Conservation (phyloP, 2,888 invertebrate species). For the Chydorus sphaericus region DNA sequence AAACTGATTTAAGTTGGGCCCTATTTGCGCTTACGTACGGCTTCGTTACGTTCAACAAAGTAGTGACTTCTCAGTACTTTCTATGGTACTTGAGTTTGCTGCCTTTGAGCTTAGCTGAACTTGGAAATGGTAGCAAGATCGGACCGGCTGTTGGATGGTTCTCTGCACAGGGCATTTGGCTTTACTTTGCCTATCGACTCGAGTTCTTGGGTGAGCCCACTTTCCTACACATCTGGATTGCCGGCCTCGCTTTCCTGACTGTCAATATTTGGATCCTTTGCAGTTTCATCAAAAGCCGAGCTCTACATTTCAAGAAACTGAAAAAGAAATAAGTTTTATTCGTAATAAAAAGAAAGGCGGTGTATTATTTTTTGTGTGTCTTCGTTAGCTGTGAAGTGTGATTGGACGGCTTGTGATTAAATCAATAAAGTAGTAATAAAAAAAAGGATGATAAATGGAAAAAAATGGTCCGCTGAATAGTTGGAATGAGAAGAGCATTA, state of each 20-base stretch:
- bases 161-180: conserved; percentile 65
- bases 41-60: conserved; percentile 86
- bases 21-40: conserved; percentile 70
- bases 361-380: no score
- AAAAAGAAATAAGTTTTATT: background rate
- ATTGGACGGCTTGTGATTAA: conserved; percentile 1
- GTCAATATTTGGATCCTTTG: conserved; percentile 65
- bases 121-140: background rate
- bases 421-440: background rate
- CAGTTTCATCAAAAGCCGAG: background rate
- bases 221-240: conserved; percentile 69
- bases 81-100: conserved; percentile 87
- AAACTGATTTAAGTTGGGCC: conserved; percentile 60
- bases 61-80: conserved; percentile 93
- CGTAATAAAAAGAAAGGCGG: no score
- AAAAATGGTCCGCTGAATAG: background rate
- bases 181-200: conserved; percentile 74
- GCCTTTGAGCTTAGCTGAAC: conserved; percentile 54
- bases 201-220: conserved; percentile 78
- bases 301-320: background rate
- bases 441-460: background rate
- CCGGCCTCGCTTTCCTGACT: conserved; percentile 66
- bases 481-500: conserved; percentile 24
- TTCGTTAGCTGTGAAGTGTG: no score
- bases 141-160: conserved; percentile 41